Evolutionary conservation across 1,140 invertebrate genomes (phyloP).

Genomic region (Lethrus apterus): DNA sequence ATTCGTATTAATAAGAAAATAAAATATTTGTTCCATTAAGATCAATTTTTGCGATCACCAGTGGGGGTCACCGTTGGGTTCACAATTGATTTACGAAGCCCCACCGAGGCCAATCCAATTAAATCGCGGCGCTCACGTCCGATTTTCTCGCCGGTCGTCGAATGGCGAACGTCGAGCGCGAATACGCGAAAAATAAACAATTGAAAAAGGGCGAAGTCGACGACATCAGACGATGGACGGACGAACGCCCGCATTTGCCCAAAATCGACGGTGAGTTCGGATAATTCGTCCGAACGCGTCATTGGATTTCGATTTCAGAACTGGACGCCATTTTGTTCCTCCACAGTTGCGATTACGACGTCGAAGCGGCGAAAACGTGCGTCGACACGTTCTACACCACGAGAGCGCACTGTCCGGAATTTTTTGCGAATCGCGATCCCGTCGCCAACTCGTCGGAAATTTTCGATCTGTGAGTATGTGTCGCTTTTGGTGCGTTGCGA

Average conservation of each 20-base stretch:
- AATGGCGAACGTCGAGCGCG: constrained; percentile 32
- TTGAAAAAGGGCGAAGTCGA: constrained; percentile 39
- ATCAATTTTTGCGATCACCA: too few species aligned
- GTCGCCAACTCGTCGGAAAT: too few species aligned
- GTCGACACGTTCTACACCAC: constrained; percentile 1
- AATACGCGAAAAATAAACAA: constrained; percentile 40
- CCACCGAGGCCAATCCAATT: too few species aligned
- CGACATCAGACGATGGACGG: constrained; percentile 38
- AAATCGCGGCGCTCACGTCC: too few species aligned
- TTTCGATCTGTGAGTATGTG: too few species aligned
- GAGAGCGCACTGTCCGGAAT: constrained; percentile 4
- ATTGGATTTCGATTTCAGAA: constrained; percentile 42
- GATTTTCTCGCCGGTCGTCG: too few species aligned
- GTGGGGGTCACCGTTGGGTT: too few species aligned
- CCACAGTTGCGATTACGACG: constrained; percentile 52
- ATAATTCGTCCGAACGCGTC: neutral
- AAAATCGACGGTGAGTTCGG: constrained; percentile 33
- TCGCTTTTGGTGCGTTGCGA: too few species aligned
- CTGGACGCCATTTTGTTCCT: constrained; percentile 52
- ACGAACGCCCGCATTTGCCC: constrained; percentile 41
- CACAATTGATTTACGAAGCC: too few species aligned
- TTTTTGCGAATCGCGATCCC: constrained; percentile 1
- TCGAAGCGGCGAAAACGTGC: constrained; percentile 38
- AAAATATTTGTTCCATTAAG: too few species aligned
- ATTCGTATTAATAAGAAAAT: too few species aligned